Percentiles rank a stretch among this genome's conserved stretches.
These are phyloP conservation scores for Portunus trituberculatus DNA, from an alignment of 1,140 invertebrate species.

Conservation along the genomic window DNA sequence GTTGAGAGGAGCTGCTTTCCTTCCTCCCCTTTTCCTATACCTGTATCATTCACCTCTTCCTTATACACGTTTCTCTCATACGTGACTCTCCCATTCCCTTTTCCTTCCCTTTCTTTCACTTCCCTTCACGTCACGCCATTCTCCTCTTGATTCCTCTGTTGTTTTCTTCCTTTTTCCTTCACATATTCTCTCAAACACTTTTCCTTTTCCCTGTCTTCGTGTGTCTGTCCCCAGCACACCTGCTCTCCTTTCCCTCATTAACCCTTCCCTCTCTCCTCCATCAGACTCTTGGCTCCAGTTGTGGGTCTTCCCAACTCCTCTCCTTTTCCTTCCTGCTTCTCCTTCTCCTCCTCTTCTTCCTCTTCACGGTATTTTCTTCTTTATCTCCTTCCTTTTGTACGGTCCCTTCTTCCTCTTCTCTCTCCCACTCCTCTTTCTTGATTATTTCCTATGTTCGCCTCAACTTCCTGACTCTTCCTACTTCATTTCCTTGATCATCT, in stretches of 20 bases:
- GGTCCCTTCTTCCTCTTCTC: background rate
- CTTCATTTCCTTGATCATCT: conserved; percentile 22
- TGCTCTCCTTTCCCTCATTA: background rate
- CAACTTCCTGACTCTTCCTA: conserved; percentile 1
- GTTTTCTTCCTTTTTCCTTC: no score
- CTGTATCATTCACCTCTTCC: background rate
- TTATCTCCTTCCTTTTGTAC: background rate
- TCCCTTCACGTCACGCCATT: no score
- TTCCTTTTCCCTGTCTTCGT: no score
- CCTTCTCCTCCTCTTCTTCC: background rate
- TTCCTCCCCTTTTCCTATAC: background rate
- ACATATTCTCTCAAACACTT: no score
- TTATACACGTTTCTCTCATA: no score
- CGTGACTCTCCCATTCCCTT: no score
- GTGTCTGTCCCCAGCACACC: background rate
- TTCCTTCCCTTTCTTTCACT: no score
- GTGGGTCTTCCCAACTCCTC: background rate
- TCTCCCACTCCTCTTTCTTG: background rate
- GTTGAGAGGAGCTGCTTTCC: background rate
- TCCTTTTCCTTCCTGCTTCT: background rate
- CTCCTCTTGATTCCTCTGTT: no score
- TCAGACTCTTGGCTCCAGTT: background rate
- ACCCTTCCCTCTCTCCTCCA: background rate
- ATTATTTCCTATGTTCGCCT: background rate
- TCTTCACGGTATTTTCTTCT: background rate